Evolutionary conservation across 2,113 vertebrate species (phyloP).

Genomic region (Girardinichthys multiradiatus): DNA sequence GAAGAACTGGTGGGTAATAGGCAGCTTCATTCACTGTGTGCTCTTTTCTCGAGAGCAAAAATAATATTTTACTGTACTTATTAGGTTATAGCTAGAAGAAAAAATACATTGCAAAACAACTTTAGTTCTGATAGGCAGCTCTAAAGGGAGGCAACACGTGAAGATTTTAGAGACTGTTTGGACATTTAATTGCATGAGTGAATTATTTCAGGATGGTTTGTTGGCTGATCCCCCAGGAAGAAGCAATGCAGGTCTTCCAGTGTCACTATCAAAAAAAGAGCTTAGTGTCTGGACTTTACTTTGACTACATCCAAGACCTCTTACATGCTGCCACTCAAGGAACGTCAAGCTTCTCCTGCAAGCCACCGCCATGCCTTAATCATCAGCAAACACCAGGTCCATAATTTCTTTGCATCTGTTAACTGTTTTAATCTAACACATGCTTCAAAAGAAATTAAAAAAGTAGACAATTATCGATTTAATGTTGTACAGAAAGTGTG

Average conservation of each 20-base stretch:
- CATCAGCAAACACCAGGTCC: conserved; percentile 55
- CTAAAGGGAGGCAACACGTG: background rate
- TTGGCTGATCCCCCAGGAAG: conserved; percentile 63
- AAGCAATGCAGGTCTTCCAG: conserved; percentile 72
- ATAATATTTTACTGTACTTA: background rate
- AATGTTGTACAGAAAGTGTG: conserved; percentile 19
- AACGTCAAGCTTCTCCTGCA: conserved; percentile 62
- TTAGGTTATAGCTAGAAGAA: background rate
- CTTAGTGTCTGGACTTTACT: conserved; percentile 67
- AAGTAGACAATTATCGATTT: conserved; percentile 27
- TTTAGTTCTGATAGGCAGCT: background rate
- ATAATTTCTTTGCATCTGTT: background rate
- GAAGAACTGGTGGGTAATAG: conserved; percentile 65
- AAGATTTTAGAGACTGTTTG: conserved; percentile 7
- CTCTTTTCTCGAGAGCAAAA: background rate
- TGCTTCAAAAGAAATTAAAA: background rate
- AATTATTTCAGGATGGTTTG: conserved; percentile 21
- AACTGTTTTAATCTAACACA: background rate
- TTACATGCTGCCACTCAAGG: conserved; percentile 55
- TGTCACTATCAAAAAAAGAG: conserved; percentile 70
- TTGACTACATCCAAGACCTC: conserved; percentile 71
- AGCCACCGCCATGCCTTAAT: conserved; percentile 64
- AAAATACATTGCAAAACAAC: background rate
- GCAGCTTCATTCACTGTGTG: background rate
- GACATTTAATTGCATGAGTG: conserved; percentile 14